phyloP scores from a whole-genome alignment of 1,140 invertebrate species.

The Pachypsylla venusta region DNA sequence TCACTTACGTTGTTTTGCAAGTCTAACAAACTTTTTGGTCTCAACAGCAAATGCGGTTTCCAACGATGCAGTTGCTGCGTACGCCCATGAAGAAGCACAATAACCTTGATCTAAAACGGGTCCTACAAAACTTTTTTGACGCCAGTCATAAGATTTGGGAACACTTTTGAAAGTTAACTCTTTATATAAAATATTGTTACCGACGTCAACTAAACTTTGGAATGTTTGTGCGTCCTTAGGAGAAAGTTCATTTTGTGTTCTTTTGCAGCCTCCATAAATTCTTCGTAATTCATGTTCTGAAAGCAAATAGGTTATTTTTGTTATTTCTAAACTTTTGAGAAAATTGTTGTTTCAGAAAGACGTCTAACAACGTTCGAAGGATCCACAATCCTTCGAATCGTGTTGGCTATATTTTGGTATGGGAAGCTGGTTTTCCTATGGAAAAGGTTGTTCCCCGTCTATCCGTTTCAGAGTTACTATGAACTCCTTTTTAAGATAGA shows the following conservation, averaged over 20 bases:
- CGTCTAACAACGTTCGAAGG: too few species aligned
- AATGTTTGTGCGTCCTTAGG: background rate
- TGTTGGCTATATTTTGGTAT: too few species aligned
- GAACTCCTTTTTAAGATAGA: too few species aligned
- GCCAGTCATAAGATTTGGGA: background rate
- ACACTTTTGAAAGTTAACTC: background rate
- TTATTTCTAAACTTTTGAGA: too few species aligned
- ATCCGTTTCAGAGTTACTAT: too few species aligned
- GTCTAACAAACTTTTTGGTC: background rate
- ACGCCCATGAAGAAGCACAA: background rate
- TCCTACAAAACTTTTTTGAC: background rate
- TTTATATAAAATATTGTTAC: background rate
- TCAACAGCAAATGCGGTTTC: background rate
- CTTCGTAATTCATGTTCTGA: background rate
- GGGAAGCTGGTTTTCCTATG: too few species aligned
- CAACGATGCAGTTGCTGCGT: background rate
- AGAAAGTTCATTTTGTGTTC: background rate
- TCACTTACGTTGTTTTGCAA: background rate
- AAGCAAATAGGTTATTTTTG: too few species aligned
- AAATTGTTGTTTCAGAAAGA: too few species aligned
- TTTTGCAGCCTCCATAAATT: background rate
- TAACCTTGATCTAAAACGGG: background rate
- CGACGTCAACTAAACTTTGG: background rate
- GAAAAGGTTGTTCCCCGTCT: too few species aligned
- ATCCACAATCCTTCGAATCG: too few species aligned